Evolutionary conservation across 2,888 invertebrate species (phyloP), one percentile per base, ranked within the genome.

Genomic region (Elegia similella): DNA sequence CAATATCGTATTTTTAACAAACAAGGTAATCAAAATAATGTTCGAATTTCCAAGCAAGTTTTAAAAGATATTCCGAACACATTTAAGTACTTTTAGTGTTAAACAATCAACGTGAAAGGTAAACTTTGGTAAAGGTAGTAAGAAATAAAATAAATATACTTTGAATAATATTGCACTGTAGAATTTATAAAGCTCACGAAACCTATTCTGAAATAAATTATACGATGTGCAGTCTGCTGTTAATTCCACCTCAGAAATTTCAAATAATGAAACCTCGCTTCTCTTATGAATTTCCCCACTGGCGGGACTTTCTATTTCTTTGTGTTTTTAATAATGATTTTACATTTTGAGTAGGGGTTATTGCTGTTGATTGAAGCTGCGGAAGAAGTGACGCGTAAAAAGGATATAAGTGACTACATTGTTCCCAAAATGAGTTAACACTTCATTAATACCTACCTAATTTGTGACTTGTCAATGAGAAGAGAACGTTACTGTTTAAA

Each of bases 191-290:
- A 38, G 12, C 6, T 6, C 7, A n/a, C 12, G 10, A 10, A 38
- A 32, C n/a, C 7, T 44, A 44, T 38, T 42, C 29, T 23, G 34
- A 52, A 57, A 57, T 46, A 52, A 32, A 52, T 29, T 46, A 34
- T 10, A 34, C 38, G 12, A 6, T n/a, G 38, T n/a, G 38, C 38
- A 38, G 38, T 38, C 38, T 38, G 38, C 12, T 12, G 38, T 10
- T 38, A 12, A 38, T 38, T 38, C 38, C 38, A 38, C 7, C 38
- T 12, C 38, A 38, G 3, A 38, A 38, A 38, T n/a, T 38, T 38
- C 38, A n/a, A 38, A 38, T 38, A 38, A 38, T 38, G 38, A 38
- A 38, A 38, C 38, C 38, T 38, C 1, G 38, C n/a, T 38, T 38
- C 38, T 10, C 38, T 38, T 12, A 12, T 38, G 38, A 38, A n/a